Conservation (phyloP, 2,888 invertebrate species). For the Lamproptera curius region DNA sequence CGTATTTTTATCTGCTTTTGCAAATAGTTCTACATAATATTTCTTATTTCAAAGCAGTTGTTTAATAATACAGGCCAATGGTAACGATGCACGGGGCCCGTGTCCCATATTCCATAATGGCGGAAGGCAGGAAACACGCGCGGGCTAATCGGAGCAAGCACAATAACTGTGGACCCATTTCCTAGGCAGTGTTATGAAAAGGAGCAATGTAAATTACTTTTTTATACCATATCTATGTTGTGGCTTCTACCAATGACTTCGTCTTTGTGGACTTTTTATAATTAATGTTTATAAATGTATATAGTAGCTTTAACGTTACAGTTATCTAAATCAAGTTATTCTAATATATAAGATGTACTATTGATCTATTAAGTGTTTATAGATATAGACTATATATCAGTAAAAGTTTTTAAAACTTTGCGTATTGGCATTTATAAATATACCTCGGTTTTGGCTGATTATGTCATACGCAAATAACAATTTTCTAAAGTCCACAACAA, state of each 20-base stretch:
- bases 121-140: slow-evolving; percentile 44
- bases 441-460: too few relatives aligned
- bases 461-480: too few relatives aligned
- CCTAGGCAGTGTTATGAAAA: not conserved
- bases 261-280: not conserved
- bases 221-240: not conserved
- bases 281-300: too few relatives aligned
- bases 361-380: not conserved
- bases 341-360: not conserved
- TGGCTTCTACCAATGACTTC: not conserved
- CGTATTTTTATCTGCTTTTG: too few relatives aligned
- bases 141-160: slow-evolving; percentile 21
- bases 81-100: slow-evolving; percentile 31
- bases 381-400: not conserved
- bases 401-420: too few relatives aligned
- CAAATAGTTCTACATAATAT: too few relatives aligned
- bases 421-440: too few relatives aligned
- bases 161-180: not conserved
- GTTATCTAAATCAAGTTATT: not conserved
- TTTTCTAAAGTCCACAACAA: too few relatives aligned
- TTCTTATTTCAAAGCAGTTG: slow-evolving; percentile 4
- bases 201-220: not conserved
- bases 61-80: slow-evolving; percentile 12
- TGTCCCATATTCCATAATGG: slow-evolving; percentile 44
- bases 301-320: too few relatives aligned